A percentile compares a stretch with the other conserved stretches of the same genome.
Conservation (phyloP, 1,140 invertebrate species). For the Euura lappo region DNA sequence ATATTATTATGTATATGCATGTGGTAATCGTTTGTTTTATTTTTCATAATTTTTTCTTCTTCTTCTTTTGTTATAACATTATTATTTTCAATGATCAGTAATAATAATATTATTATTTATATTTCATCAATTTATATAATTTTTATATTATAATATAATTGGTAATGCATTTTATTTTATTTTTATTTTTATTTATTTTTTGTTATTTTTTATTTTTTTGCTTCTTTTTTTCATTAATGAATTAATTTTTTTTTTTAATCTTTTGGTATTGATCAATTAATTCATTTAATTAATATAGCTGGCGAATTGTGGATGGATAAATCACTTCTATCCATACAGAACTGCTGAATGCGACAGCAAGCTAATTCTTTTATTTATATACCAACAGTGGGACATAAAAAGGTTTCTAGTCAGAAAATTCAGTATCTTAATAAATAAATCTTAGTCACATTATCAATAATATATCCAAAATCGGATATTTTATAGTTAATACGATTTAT, state of each 20-base stretch:
- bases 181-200: neutral
- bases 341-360: conserved; percentile 10
- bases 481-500: neutral
- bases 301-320: conserved; percentile 9
- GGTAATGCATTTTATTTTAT: conserved; percentile 1
- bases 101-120: neutral
- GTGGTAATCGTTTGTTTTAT: conserved; percentile 15
- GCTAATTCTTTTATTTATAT: neutral
- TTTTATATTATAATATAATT: conserved; percentile 12
- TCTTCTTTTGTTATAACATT: neutral
- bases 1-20: conserved; percentile 33
- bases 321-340: neutral
- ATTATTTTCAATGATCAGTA: too few species aligned
- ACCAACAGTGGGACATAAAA: conserved; percentile 4
- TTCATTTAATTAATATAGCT: conserved; percentile 11
- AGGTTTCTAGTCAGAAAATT: conserved; percentile 7
- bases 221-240: too few species aligned
- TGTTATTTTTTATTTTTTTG: neutral
- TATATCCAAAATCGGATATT: neutral
- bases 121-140: conserved; percentile 10
- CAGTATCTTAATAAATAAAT: conserved; percentile 4
- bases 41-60: neutral
- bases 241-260: neutral
- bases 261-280: neutral
- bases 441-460: neutral